A percentile compares a stretch with the other conserved stretches of the same genome.
Conservation (phyloP, 2,113 vertebrate species). For the Numenius arquata region DNA sequence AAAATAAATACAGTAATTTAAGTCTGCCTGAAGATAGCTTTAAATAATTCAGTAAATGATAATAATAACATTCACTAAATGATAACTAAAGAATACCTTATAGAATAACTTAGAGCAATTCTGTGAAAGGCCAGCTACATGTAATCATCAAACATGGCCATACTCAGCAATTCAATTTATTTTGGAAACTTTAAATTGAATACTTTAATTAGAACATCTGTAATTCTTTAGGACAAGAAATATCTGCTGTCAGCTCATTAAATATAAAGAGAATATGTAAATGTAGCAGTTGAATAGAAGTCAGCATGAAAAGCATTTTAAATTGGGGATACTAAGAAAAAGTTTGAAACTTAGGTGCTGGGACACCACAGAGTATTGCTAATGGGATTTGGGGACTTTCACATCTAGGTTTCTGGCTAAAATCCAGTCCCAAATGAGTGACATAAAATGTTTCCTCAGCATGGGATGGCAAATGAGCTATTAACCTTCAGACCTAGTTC, state of each 20-base stretch:
- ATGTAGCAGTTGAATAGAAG: not conserved
- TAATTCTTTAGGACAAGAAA: not conserved
- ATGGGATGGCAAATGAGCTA: not conserved
- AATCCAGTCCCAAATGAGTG: not conserved
- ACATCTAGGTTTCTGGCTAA: not conserved
- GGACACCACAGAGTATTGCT: not conserved
- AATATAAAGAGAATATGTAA: not conserved
- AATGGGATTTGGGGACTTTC: not conserved
- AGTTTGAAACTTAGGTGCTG: not conserved
- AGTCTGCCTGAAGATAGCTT: slow-evolving; percentile 1
- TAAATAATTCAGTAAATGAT: not conserved
- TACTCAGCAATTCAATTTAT: not conserved
- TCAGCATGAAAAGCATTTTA: not conserved
- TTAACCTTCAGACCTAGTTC: not conserved
- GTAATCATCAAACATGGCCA: not conserved
- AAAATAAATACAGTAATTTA: slow-evolving; percentile 8
- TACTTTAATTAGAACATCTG: not conserved
- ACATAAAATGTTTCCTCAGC: not conserved
- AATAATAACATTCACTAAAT: not conserved
- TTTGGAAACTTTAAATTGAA: not conserved
- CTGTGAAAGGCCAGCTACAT: not conserved
- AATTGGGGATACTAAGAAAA: not conserved
- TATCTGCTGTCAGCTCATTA: not conserved
- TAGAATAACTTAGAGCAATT: not conserved
- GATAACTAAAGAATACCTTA: not conserved